These are phyloP conservation scores for Benitochromis conjunctus DNA, from an alignment of 2,113 vertebrate species.

Conservation along the genomic window DNA sequence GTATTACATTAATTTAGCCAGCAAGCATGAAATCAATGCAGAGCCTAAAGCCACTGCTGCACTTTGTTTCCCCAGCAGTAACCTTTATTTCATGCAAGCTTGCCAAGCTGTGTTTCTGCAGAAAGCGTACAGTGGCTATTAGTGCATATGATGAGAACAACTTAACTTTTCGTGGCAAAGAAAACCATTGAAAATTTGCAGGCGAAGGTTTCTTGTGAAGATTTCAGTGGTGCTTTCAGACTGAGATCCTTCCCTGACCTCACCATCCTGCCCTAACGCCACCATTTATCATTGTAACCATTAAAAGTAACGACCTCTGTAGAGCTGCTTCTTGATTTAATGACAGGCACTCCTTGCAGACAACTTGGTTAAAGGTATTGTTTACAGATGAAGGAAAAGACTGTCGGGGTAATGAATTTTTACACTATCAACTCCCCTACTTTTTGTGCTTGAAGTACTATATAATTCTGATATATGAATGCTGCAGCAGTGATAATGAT, in stretches of 20 bases:
- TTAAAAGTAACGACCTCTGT: constrained; percentile 54
- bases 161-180: not conserved
- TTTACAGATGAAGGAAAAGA: constrained; percentile 47
- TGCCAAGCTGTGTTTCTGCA: not conserved
- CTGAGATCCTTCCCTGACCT: constrained; percentile 7
- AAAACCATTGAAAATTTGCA: not conserved
- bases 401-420: constrained; percentile 27
- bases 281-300: constrained; percentile 39
- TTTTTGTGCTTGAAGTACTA: not conserved
- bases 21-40: not conserved
- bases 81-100: not conserved
- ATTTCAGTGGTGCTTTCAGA: not conserved
- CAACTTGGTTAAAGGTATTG: constrained; percentile 35
- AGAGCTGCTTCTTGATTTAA: constrained; percentile 43
- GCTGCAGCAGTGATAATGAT: not conserved
- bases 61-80: not conserved
- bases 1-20: not conserved
- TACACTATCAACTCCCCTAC: not conserved
- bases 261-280: constrained; percentile 9
- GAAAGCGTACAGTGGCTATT: not conserved
- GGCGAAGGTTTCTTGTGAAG: not conserved
- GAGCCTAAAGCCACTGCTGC: not conserved
- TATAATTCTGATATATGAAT: constrained; percentile 14
- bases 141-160: not conserved
- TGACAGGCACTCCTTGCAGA: constrained; percentile 1